phyloP scores from a whole-genome alignment of 2,797 vertebrate species.

The Xyrichtys novacula region DNA sequence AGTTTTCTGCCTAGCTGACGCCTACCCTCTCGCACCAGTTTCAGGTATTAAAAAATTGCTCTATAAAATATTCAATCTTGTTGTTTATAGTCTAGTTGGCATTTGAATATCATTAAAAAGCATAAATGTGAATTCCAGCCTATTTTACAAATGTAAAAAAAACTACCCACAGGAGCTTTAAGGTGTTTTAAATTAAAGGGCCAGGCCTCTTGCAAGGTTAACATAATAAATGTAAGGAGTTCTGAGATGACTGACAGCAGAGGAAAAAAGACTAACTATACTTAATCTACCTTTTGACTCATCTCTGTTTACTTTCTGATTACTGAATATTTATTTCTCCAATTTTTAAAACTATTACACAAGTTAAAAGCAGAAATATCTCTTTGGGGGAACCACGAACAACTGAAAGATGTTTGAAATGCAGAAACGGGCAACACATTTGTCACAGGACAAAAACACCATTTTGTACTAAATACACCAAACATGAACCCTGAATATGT shows the following conservation, averaged over 20 bases:
- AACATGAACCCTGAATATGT: not conserved
- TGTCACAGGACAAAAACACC: not conserved
- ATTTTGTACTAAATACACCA: not conserved
- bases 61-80: no score
- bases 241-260: not conserved
- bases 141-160: no score
- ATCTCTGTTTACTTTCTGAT: not conserved
- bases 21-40: no score
- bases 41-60: no score
- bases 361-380: not conserved
- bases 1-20: no score
- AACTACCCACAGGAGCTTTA: no score
- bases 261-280: not conserved
- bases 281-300: no score
- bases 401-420: not conserved
- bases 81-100: no score
- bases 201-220: not conserved
- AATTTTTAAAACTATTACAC: not conserved
- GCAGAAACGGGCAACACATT: no score
- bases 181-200: no score
- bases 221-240: not conserved
- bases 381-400: not conserved
- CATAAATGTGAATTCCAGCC: no score
- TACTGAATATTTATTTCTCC: not conserved
- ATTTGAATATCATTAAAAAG: no score